These are phyloP conservation scores for Lethenteron reissneri DNA, from an alignment of 2,113 vertebrate species.

Conservation along the genomic window DNA sequence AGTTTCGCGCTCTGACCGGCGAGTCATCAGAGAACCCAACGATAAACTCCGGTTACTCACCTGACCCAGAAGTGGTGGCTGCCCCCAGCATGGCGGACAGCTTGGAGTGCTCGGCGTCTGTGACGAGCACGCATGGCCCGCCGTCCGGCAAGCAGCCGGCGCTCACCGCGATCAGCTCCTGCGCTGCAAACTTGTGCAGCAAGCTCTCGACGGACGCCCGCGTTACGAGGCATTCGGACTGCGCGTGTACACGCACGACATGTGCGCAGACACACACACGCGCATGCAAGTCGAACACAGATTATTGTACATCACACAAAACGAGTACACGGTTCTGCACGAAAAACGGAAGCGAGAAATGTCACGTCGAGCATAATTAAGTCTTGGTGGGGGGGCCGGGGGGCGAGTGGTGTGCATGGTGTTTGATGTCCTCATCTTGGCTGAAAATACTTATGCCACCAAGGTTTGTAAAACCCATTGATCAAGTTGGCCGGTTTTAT, in stretches of 20 bases:
- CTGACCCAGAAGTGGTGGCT: background rate
- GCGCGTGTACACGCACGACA: background rate
- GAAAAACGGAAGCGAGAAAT: no score
- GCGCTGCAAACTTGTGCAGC: slow-evolving; percentile 64
- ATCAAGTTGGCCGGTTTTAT: no score
- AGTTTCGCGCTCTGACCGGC: no score
- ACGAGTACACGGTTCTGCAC: no score
- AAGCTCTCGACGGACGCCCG: slow-evolving; percentile 52
- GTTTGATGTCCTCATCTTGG: background rate
- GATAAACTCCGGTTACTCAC: no score
- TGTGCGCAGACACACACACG: no score
- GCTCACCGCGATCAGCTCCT: slow-evolving; percentile 59
- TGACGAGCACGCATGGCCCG: slow-evolving; percentile 32
- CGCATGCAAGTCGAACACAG: no score
- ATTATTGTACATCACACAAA: no score
- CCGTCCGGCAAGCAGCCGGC: slow-evolving; percentile 25
- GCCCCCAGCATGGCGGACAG: slow-evolving; percentile 58
- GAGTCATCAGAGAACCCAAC: no score
- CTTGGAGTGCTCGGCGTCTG: slow-evolving; percentile 64
- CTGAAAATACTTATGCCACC: background rate
- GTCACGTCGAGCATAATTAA: no score
- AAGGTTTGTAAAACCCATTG: no score
- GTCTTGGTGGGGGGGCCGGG: no score
- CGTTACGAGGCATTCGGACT: slow-evolving; percentile 40
- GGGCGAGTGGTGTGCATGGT: background rate